A percentile compares a stretch with the other conserved stretches of the same genome.
Conservation (phyloP, 2,888 invertebrate species). For the Melieria crassipennis region DNA sequence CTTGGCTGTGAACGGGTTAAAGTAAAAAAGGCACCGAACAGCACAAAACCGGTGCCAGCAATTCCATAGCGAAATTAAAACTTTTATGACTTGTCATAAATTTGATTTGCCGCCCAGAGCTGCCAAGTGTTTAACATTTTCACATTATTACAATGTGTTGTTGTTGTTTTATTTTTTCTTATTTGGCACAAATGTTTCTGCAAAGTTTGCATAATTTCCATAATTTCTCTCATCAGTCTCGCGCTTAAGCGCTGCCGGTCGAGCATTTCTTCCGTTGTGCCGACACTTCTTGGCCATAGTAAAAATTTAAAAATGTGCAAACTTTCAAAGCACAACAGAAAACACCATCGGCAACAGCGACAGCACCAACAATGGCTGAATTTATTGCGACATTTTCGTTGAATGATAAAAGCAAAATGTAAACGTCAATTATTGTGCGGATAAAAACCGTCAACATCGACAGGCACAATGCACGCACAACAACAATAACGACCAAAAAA, state of each 20-base stretch:
- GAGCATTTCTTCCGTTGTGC: neutral
- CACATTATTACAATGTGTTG: neutral
- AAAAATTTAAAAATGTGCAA: neutral
- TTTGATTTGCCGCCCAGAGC: neutral
- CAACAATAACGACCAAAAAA: neutral
- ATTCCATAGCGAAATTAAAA: constrained; percentile 18
- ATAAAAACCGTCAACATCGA: neutral
- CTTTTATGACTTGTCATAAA: constrained; percentile 20
- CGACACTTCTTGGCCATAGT: neutral
- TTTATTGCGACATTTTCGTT: neutral
- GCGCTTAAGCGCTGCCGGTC: neutral
- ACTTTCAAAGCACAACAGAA: neutral
- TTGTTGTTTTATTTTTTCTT: neutral
- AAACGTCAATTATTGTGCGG: constrained; percentile 1
- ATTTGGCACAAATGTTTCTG: neutral
- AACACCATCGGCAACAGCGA: neutral
- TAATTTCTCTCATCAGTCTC: neutral
- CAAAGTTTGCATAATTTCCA: neutral
- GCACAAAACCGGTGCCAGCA: neutral
- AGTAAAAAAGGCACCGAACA: too few species aligned
- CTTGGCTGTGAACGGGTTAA: too few species aligned
- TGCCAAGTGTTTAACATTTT: constrained; percentile 10
- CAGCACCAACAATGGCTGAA: neutral
- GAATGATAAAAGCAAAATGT: neutral
- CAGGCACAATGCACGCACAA: neutral